Conservation (phyloP, 2,888 invertebrate species). For the Leucania comma region DNA sequence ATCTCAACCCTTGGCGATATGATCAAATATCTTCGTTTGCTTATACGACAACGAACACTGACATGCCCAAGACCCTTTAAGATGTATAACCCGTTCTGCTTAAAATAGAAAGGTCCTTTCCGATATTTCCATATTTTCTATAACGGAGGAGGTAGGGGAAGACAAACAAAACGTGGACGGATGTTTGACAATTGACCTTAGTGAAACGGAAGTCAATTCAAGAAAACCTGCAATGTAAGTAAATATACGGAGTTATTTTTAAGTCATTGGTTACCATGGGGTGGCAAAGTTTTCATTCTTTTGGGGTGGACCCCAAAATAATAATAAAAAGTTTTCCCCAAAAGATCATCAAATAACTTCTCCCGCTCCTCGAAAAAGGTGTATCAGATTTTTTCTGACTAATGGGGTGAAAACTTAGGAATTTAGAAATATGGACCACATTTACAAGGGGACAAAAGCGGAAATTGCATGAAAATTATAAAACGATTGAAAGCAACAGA, state of each 20-base stretch:
- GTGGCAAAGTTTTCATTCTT: too few relatives aligned
- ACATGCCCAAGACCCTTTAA: slow-evolving; percentile 45
- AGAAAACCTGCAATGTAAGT: not conserved
- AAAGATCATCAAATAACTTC: too few relatives aligned
- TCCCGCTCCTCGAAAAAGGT: too few relatives aligned
- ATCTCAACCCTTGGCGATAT: slow-evolving; percentile 78
- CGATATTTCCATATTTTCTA: slow-evolving; percentile 51
- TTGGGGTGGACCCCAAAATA: too few relatives aligned
- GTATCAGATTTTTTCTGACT: too few relatives aligned
- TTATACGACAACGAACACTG: slow-evolving; percentile 65
- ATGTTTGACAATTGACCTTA: slow-evolving; percentile 24
- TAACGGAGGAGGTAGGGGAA: slow-evolving; percentile 30
- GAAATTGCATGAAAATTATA: too few relatives aligned
- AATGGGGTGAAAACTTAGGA: too few relatives aligned
- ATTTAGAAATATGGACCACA: too few relatives aligned
- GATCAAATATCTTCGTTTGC: slow-evolving; percentile 78
- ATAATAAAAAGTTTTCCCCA: too few relatives aligned
- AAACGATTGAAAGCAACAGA: too few relatives aligned
- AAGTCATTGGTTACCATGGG: not conserved
- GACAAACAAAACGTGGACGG: slow-evolving; percentile 46
- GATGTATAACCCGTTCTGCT: slow-evolving; percentile 37
- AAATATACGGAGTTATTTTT: not conserved
- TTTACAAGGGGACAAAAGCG: too few relatives aligned
- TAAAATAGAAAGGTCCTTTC: slow-evolving; percentile 51
- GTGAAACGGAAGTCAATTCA: slow-evolving; percentile 36